These are phyloP conservation scores for Drosophila lacicola DNA, from an alignment of 2,888 invertebrate genomes.

Conservation along the genomic window DNA sequence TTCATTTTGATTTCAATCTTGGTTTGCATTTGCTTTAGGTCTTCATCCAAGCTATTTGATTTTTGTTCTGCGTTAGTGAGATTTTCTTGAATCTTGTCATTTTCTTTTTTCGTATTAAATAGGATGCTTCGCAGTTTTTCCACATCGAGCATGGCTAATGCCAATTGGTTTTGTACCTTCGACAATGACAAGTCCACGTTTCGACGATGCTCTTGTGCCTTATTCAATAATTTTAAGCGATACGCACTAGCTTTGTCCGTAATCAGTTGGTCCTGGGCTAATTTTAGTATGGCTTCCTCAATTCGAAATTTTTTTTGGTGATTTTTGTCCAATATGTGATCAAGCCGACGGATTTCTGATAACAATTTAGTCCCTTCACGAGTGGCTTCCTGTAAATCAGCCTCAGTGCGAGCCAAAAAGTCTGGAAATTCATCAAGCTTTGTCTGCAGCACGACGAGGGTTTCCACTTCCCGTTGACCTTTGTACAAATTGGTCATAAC, in stretches of 20 bases:
- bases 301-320: slow-evolving; percentile 86
- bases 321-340: slow-evolving; percentile 86
- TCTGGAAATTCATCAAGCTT: slow-evolving; percentile 87
- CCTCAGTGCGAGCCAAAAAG: slow-evolving; percentile 88
- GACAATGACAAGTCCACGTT: slow-evolving; percentile 83
- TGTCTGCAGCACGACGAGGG: slow-evolving; percentile 86
- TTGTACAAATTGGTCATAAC: slow-evolving; percentile 20
- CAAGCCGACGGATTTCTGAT: slow-evolving; percentile 81
- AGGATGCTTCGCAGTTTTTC: slow-evolving; percentile 82
- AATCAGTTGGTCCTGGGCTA: slow-evolving; percentile 89
- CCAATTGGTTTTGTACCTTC: slow-evolving; percentile 87
- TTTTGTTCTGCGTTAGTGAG: slow-evolving; percentile 85
- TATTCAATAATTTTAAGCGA: slow-evolving; percentile 84
- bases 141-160: slow-evolving; percentile 85
- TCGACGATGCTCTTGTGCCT: slow-evolving; percentile 85
- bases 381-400: slow-evolving; percentile 87
- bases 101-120: slow-evolving; percentile 70
- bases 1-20: slow-evolving; percentile 86
- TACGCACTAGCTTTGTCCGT: slow-evolving; percentile 89
- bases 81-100: slow-evolving; percentile 69
- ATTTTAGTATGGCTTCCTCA: slow-evolving; percentile 88
- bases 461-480: slow-evolving; percentile 87
- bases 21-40: slow-evolving; percentile 85
- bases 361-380: slow-evolving; percentile 83
- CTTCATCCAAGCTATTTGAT: slow-evolving; percentile 84